Percentiles rank a stretch among this genome's conserved stretches.
Conservation (phyloP, 2,797 vertebrate species). For the Manis crassicaudata region DNA sequence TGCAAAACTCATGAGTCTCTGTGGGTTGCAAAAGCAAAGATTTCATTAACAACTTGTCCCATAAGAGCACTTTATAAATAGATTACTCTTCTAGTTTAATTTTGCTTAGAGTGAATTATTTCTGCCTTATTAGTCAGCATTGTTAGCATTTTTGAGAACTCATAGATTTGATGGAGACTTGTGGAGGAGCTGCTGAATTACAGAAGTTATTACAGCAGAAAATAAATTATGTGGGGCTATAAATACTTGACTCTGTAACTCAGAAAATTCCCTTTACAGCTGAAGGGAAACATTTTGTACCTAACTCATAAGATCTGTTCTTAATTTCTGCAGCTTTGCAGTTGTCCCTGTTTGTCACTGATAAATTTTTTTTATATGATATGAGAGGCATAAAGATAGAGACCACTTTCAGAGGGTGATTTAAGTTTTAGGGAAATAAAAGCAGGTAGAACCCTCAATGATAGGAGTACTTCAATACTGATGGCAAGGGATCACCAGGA, state of each 20-base stretch:
- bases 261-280: constrained; percentile 74
- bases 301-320: constrained; percentile 57
- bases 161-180: constrained; percentile 53
- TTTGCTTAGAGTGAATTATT: constrained; percentile 72
- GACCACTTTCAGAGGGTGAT: not conserved
- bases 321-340: constrained; percentile 63
- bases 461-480: not conserved
- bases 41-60: constrained; percentile 58
- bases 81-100: constrained; percentile 43
- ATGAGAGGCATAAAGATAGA: constrained; percentile 9
- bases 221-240: constrained; percentile 68
- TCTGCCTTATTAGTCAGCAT: constrained; percentile 75
- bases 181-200: constrained; percentile 70
- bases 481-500: constrained; percentile 35
- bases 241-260: constrained; percentile 75
- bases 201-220: constrained; percentile 66
- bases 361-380: constrained; percentile 52
- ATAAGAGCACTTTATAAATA: constrained; percentile 65
- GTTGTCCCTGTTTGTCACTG: constrained; percentile 49
- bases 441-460: not conserved
- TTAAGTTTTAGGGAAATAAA: constrained; percentile 55
- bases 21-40: constrained; percentile 41
- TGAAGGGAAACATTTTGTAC: constrained; percentile 64
- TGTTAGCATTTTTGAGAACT: constrained; percentile 77
- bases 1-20: constrained; percentile 14